A percentile compares a stretch with the other conserved stretches of the same genome.
Conservation (phyloP, 1,140 invertebrate genomes). For the Bombus waltoni region DNA sequence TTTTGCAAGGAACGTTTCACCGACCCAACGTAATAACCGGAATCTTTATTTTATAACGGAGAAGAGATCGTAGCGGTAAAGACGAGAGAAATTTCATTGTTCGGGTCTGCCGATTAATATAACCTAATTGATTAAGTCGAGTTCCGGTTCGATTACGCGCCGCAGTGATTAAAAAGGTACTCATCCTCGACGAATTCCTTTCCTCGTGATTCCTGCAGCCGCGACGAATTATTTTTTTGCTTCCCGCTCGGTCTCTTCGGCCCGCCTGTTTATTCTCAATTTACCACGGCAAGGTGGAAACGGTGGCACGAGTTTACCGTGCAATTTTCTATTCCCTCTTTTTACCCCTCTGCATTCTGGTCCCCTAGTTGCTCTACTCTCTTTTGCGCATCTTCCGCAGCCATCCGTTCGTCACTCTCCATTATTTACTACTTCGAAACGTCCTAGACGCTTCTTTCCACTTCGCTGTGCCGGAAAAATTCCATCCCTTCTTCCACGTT, state of each 20-base stretch:
- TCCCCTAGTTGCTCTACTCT: neutral
- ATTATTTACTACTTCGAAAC: slow-evolving; percentile 69
- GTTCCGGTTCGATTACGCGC: slow-evolving; percentile 6
- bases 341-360: slow-evolving; percentile 20
- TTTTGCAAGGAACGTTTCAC: too few species aligned
- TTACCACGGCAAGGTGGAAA: slow-evolving; percentile 64
- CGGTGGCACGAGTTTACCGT: slow-evolving; percentile 68
- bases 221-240: slow-evolving; percentile 38
- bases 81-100: neutral
- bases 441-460: slow-evolving; percentile 61
- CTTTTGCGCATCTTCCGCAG: slow-evolving; percentile 49
- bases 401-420: slow-evolving; percentile 65
- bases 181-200: slow-evolving; percentile 11
- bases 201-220: neutral
- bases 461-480: slow-evolving; percentile 55
- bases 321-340: slow-evolving; percentile 67
- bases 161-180: neutral
- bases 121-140: slow-evolving; percentile 12
- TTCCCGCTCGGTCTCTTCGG: neutral
- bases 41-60: neutral
- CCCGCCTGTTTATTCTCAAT: slow-evolving; percentile 70
- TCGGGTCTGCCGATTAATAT: neutral
- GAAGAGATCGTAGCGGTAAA: neutral
- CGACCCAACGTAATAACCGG: neutral
- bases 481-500: slow-evolving; percentile 6